These are phyloP conservation scores for Scaptomyza montana DNA, from an alignment of 1,140 invertebrate species.

Conservation along the genomic window DNA sequence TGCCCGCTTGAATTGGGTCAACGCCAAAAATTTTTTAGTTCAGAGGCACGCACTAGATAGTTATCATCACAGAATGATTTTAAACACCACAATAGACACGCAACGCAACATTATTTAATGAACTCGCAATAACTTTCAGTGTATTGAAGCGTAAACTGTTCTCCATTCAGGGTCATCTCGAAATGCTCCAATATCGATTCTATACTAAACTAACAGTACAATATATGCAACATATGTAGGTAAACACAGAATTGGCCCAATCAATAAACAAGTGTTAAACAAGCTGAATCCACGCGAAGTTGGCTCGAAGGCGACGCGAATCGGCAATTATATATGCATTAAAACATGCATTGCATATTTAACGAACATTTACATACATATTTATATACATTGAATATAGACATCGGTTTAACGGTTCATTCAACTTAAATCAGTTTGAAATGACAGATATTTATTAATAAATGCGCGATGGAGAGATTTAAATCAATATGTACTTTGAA, in stretches of 20 bases:
- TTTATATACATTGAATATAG: slow-evolving; percentile 86
- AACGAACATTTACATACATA: not conserved
- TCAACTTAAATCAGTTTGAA: slow-evolving; percentile 25
- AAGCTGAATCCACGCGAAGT: slow-evolving; percentile 33
- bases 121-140: slow-evolving; percentile 29
- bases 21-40: slow-evolving; percentile 23
- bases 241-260: slow-evolving; percentile 37
- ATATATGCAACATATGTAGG: slow-evolving; percentile 18
- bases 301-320: slow-evolving; percentile 23
- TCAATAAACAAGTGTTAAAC: slow-evolving; percentile 61
- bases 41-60: slow-evolving; percentile 68
- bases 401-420: slow-evolving; percentile 96
- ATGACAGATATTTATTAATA: slow-evolving; percentile 7
- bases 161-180: slow-evolving; percentile 60
- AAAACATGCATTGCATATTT: slow-evolving; percentile 84
- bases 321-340: slow-evolving; percentile 41
- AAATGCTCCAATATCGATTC: slow-evolving; percentile 67
- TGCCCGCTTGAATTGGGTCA: slow-evolving; percentile 37
- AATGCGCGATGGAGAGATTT: not conserved
- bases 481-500: not conserved
- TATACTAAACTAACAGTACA: slow-evolving; percentile 24
- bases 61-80: slow-evolving; percentile 38
- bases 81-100: slow-evolving; percentile 29
- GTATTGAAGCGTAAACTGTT: slow-evolving; percentile 34
- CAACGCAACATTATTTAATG: slow-evolving; percentile 35